Evolutionary conservation across 2,888 invertebrate genomes (phyloP), one percentile per base, ranked within the genome.

Genomic region (Bruchidius siliquastri): DNA sequence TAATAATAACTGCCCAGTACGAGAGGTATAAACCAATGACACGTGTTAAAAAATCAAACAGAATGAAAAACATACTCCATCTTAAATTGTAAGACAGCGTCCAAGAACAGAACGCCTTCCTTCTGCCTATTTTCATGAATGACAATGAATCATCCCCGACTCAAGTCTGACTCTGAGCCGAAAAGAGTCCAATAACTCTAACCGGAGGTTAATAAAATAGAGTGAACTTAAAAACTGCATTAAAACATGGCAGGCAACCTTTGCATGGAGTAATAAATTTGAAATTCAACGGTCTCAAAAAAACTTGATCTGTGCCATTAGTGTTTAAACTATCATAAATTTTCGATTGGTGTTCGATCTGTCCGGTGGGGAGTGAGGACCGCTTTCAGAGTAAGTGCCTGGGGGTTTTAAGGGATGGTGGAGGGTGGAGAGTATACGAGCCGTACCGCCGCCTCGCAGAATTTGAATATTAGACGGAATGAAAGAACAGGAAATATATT

Each of bases 271-370:
- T 78, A 75, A 82, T 83, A 83, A 83, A 83, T 83, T 81, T 81
- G 78, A 80, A 82, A 83, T 81, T 81, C 81, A 82, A 78, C 82
- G 79, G 79, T 80, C 82, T 83, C 81, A 82, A 82, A 82, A 80
- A 81, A 81, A 81, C 76, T 80, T 81, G 80, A 82, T 82, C 77
- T 80, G 79, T 82, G 79, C 83, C 82, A 84, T 84, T 84, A 83
- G 81, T 76, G 82, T 79, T 84, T 85, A 85, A 85, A 85, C 84
- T 83, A 83, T 85, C 84, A 86, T 86, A 86, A 86, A 86, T 86
- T 80, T 82, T 80, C 84, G 82, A 85, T 85, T 83, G 83, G 83
- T 80, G 84, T 83, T 82, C 84, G 82, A 84, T 84, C 79, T 77
- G 80, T 81, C 77, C 81, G 82, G 81, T 76, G 81, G 83, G 83